Conservation (phyloP, 2,888 invertebrate species). For the Kryphioiulus occultus region DNA sequence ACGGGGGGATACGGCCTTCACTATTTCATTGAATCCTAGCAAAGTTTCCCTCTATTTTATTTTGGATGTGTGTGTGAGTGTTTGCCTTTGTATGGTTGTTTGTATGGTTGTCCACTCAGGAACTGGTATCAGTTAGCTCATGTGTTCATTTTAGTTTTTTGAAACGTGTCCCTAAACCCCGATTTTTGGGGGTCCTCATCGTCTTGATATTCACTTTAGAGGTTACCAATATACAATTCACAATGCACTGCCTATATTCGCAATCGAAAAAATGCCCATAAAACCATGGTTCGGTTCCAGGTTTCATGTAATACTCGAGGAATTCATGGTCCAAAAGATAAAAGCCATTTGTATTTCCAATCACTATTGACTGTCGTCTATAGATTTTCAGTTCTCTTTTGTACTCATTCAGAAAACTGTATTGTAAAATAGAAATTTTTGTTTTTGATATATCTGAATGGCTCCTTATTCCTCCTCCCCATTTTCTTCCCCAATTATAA, state of each 20-base stretch:
- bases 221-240: slow-evolving; percentile 43
- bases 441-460: slow-evolving; percentile 38
- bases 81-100: slow-evolving; percentile 45
- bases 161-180: slow-evolving; percentile 19
- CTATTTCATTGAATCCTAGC: slow-evolving; percentile 21
- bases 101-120: slow-evolving; percentile 47
- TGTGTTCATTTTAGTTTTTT: slow-evolving; percentile 44
- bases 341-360: slow-evolving; percentile 32
- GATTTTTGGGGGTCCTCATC: slow-evolving; percentile 42
- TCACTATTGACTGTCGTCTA: slow-evolving; percentile 38
- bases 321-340: slow-evolving; percentile 31
- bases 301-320: slow-evolving; percentile 24
- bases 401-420: slow-evolving; percentile 40
- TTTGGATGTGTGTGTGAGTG: slow-evolving; percentile 42
- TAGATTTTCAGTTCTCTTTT: slow-evolving; percentile 38
- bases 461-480: not conserved
- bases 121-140: slow-evolving; percentile 44
- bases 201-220: slow-evolving; percentile 47
- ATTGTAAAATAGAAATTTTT: slow-evolving; percentile 30
- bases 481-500: not conserved
- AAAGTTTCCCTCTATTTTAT: slow-evolving; percentile 42
- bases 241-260: slow-evolving; percentile 45
- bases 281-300: slow-evolving; percentile 40
- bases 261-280: slow-evolving; percentile 40
- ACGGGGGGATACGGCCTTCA: not conserved